phyloP scores from a whole-genome alignment of 2,113 vertebrate species.

The Tragelaphus scriptus region DNA sequence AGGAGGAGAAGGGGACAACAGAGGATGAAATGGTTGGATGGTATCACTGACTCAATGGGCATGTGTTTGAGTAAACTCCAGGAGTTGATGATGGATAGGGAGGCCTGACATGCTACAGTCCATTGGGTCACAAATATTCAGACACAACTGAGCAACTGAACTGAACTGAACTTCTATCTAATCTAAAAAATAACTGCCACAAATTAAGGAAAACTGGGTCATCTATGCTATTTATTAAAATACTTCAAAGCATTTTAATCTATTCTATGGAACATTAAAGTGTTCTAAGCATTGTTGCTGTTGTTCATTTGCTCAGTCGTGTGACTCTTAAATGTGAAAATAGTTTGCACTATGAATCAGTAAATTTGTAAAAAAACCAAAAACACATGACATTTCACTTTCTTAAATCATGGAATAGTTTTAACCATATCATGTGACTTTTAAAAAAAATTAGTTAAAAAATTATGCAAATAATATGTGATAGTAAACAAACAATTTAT shows the following conservation, averaged over 20 bases:
- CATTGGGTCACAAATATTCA: fast-evolving
- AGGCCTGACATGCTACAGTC: not conserved
- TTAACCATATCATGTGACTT: not conserved
- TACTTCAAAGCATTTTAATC: not conserved
- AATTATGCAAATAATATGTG: not conserved
- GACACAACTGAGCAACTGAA: not conserved
- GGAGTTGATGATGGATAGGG: not conserved
- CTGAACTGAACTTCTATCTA: not conserved
- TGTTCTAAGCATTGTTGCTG: not conserved
- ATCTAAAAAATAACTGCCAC: not conserved
- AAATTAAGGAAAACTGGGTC: not conserved
- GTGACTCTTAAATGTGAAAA: not conserved
- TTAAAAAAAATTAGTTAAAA: not conserved
- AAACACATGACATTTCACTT: not conserved
- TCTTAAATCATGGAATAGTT: not conserved
- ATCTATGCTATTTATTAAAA: not conserved
- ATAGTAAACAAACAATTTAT: not conserved
- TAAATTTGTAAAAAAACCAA: not conserved
- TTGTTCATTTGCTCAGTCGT: not conserved
- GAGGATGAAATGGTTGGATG: not conserved
- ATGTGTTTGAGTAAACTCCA: not conserved
- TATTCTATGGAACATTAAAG: not conserved
- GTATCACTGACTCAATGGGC: not conserved
- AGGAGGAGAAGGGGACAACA: not conserved
- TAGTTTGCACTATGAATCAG: not conserved